Base-by-base conservation (phyloP, 2,113 vertebrate genomes). In the Australoheros scitulus region DNA sequence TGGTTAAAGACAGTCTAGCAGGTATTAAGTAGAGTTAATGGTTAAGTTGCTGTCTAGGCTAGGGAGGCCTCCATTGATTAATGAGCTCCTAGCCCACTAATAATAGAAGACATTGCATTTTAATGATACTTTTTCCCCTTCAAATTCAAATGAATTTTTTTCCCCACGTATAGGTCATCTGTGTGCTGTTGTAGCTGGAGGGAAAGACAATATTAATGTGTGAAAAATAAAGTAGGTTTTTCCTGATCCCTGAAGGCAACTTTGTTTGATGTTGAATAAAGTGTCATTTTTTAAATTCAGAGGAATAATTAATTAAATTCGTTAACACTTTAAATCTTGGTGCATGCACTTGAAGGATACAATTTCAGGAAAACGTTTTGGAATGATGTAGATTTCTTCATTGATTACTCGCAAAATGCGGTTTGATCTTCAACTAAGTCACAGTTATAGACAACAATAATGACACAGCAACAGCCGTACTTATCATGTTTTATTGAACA, bases 11-110 rank as follows among this genome's bases (percentile, higher is more conserved):
- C 76, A 87, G 82, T 84, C 80, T 80, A 88, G 89, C 85, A 81
- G 87, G 86, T 87, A 87, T 90, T 88, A 89, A 88, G 85, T 86
- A 68, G 83, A 85, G 91, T 63, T 90, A 89, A 91, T 90, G 89
- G 89, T 92, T 91, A 92, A 91, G 86, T 90, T 92, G 82, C 85
- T 88, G 85, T 87, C 77, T 86, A 79, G 63, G 38, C 77, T 72
- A 75, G 50, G 56, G 80, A 76, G 60, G 75, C 47, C 56, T 83
- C 78, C n/a, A 79, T 22, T 93, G 90, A 93, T 92, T 91, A 91
- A 93, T 89, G 91, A 91, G 81, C 85, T 77, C 68, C 79, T 47
- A 32, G 29, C 76, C 26, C 52, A 79, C 60, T 86, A 89, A 91
- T 88, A 89, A 77, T 72, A 72, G 60, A 80, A 81, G 14, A 55